A percentile compares a stretch with the other conserved stretches of the same genome.
These are phyloP conservation scores for Vulpes lagopus DNA, from an alignment of 2,113 vertebrate genomes.

Conservation along the genomic window DNA sequence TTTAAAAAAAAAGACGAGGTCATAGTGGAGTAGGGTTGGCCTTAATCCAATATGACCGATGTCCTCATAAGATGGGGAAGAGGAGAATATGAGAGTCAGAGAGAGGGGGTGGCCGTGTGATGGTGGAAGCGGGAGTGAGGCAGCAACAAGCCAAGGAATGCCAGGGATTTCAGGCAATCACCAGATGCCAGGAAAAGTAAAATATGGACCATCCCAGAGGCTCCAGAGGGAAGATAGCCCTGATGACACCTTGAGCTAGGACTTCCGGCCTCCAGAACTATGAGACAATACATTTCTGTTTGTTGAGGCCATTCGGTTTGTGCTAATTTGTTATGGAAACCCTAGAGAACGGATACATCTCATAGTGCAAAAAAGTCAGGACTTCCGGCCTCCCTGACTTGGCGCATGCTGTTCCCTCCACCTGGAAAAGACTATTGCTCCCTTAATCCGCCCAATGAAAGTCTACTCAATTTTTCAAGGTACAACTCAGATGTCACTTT, in stretches of 20 bases:
- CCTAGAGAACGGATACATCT: neutral
- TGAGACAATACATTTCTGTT: neutral
- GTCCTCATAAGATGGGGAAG: neutral
- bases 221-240: neutral
- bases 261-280: neutral
- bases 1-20: neutral
- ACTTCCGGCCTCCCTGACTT: neutral
- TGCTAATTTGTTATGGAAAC: fast-evolving
- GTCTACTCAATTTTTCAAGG: neutral
- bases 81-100: neutral
- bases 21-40: neutral
- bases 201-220: neutral
- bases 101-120: neutral
- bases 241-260: neutral
- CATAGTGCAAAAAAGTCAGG: neutral
- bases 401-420: no score
- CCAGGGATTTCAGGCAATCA: neutral
- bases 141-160: neutral
- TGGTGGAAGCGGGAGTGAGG: fast-evolving
- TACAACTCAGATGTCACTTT: neutral
- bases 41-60: neutral
- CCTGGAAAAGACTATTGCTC: neutral
- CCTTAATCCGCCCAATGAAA: neutral
- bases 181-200: neutral
- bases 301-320: neutral